phyloP scores from a whole-genome alignment of 2,113 vertebrate species.

The Cheilinus undulatus region DNA sequence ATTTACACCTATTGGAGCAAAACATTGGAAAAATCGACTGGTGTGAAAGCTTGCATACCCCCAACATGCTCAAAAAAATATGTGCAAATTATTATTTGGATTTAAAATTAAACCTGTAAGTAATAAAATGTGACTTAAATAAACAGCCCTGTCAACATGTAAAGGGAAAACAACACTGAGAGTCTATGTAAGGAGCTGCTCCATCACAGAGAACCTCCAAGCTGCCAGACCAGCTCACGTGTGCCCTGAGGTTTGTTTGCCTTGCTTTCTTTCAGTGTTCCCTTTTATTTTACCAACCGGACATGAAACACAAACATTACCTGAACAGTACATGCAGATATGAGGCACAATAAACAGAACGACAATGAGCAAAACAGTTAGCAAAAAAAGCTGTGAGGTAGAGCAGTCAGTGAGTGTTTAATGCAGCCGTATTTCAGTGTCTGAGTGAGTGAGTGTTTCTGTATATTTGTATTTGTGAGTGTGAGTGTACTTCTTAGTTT shows the following conservation, averaged over 20 bases:
- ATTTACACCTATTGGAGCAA: no score
- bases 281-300: not conserved
- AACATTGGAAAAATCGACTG: no score
- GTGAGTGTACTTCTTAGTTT: no score
- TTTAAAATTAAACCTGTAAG: no score
- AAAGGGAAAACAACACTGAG: not conserved
- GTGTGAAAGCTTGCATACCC: no score
- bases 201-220: no score
- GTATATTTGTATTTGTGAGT: no score
- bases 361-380: not conserved
- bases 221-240: not conserved
- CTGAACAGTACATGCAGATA: not conserved
- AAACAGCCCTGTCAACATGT: no score
- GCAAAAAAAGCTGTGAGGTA: not conserved
- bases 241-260: not conserved
- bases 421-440: not conserved
- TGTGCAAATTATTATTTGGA: no score
- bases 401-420: not conserved
- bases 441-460: no score
- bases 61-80: no score
- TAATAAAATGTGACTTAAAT: no score
- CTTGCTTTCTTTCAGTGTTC: not conserved
- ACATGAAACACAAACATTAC: not conserved
- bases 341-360: not conserved
- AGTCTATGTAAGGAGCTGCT: not conserved